These are phyloP conservation scores for Lasioglossum malachurum DNA, from an alignment of 2,888 invertebrate genomes.

Conservation along the genomic window DNA sequence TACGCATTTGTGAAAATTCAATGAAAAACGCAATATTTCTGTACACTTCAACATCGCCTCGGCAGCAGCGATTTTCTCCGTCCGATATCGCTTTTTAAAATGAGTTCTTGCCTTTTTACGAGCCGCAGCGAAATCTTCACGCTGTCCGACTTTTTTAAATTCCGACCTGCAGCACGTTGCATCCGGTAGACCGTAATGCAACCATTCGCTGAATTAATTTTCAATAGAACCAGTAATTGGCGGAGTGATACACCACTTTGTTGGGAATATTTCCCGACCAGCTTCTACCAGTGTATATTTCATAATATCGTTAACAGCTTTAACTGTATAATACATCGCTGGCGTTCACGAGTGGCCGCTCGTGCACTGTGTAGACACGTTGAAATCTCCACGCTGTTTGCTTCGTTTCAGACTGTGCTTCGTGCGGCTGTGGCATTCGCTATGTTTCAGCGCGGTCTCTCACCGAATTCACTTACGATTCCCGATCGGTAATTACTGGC, in stretches of 20 bases:
- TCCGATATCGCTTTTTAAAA: not conserved
- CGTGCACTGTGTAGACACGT: not conserved
- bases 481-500: not conserved
- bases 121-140: not conserved
- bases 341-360: not conserved
- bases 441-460: not conserved
- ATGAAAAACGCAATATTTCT: not conserved
- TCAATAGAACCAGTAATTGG: not conserved
- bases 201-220: not conserved
- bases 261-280: not conserved
- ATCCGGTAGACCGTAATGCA: not conserved
- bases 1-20: not conserved
- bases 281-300: not conserved
- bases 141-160: not conserved
- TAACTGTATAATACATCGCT: not conserved
- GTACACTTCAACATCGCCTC: not conserved
- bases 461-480: not conserved
- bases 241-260: not conserved
- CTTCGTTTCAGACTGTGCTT: not conserved
- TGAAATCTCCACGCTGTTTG: conserved; percentile 4
- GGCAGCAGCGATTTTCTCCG: not conserved
- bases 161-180: not conserved
- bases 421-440: not conserved
- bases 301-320: not conserved
- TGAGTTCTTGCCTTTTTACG: not conserved